Conservation (phyloP, 2,113 vertebrate species). For the Gymnorhina tibicen region DNA sequence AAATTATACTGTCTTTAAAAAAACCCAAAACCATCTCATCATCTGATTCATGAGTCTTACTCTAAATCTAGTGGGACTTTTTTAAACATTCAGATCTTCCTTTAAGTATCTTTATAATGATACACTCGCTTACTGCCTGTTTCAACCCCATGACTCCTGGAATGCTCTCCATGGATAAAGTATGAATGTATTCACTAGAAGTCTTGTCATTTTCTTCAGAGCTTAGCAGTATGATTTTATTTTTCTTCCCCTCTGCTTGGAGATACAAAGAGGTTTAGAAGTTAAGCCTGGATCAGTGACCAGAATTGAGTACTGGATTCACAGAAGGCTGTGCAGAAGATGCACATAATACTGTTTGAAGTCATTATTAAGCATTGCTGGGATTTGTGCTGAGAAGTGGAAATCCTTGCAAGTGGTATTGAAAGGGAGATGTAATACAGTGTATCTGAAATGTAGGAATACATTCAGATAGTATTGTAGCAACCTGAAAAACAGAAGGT, state of each 20-base stretch:
- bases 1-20: background rate
- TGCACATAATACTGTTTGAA: background rate
- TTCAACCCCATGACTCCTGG: background rate
- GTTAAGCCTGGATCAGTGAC: background rate
- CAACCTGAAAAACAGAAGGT: background rate
- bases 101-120: background rate
- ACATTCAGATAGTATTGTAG: background rate
- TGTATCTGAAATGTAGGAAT: background rate
- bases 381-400: conserved; percentile 1
- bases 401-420: conserved; percentile 14
- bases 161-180: background rate
- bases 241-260: background rate
- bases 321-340: background rate
- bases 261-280: background rate
- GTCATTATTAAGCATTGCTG: background rate
- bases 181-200: background rate
- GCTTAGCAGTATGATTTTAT: background rate
- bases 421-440: background rate
- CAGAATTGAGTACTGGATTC: background rate
- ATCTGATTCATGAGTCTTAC: background rate
- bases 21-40: background rate
- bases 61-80: background rate
- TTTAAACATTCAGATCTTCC: background rate
- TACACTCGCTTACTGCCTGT: background rate
- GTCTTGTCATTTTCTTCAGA: background rate